A percentile compares a stretch with the other conserved stretches of the same genome.
Conservation (phyloP, 2,113 vertebrate genomes). For the Melospiza melodia region DNA sequence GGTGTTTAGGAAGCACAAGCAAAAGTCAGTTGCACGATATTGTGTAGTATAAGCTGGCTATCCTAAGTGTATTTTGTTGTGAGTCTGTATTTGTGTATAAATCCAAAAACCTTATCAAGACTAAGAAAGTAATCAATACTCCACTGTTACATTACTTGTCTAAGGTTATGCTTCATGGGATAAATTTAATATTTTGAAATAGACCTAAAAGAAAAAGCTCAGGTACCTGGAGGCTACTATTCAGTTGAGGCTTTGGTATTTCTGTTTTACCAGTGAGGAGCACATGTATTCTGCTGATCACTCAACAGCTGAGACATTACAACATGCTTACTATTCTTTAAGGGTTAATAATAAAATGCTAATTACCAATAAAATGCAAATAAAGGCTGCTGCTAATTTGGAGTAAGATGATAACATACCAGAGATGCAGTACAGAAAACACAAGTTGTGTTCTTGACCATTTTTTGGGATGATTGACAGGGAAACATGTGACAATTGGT, state of each 20-base stretch:
- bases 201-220: neutral
- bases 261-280: neutral
- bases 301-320: neutral
- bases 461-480: neutral
- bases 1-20: neutral
- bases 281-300: neutral
- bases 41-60: neutral
- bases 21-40: neutral
- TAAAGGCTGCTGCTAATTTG: neutral
- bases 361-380: neutral
- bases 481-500: neutral
- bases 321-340: neutral
- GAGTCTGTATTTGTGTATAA: neutral
- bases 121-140: neutral
- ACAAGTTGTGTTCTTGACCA: neutral
- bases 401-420: neutral
- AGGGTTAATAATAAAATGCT: neutral
- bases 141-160: neutral
- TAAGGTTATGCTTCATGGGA: neutral
- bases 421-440: neutral
- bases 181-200: neutral
- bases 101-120: neutral
- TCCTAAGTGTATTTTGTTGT: neutral
- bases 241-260: neutral
- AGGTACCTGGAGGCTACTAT: neutral